These are phyloP conservation scores for Nylanderia fulva DNA, from an alignment of 1,140 invertebrate genomes.

Conservation along the genomic window DNA sequence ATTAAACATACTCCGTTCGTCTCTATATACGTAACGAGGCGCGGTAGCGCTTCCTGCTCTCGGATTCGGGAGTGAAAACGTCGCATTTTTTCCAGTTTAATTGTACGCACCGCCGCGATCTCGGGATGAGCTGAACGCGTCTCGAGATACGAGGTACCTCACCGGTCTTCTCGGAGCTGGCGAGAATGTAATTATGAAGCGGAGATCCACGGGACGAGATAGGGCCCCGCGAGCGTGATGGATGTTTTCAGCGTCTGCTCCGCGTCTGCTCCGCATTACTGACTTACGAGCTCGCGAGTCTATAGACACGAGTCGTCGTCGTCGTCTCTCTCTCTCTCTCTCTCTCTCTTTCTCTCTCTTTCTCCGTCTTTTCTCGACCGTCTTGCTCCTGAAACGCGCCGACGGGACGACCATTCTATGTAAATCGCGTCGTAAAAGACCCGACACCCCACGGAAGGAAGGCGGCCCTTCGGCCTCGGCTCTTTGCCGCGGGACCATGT, in stretches of 20 bases:
- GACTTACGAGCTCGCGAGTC: constrained; percentile 78
- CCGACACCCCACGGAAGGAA: constrained; percentile 80
- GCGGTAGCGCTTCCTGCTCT: not conserved
- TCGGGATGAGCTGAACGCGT: constrained; percentile 48
- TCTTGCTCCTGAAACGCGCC: constrained; percentile 70
- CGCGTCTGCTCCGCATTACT: constrained; percentile 85
- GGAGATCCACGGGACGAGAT: constrained; percentile 84
- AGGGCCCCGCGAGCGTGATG: constrained; percentile 83
- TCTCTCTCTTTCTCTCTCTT: constrained; percentile 49
- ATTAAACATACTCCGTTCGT: not conserved
- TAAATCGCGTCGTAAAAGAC: constrained; percentile 84
- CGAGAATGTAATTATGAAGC: constrained; percentile 85
- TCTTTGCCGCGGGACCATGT: constrained; percentile 21
- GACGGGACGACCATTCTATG: constrained; percentile 83
- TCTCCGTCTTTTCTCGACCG: constrained; percentile 13
- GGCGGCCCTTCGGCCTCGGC: constrained; percentile 54
- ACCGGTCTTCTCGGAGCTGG: constrained; percentile 66
- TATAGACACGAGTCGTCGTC: constrained; percentile 68
- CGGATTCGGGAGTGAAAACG: not conserved
- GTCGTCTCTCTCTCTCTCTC: constrained; percentile 53
- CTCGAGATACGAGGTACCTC: constrained; percentile 45
- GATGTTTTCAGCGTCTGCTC: constrained; percentile 86
- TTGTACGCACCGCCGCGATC: constrained; percentile 59
- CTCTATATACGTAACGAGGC: not conserved
- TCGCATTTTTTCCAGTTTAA: constrained; percentile 70